phyloP scores from a whole-genome alignment of 2,113 vertebrate genomes.

The Trogon surrucura region DNA sequence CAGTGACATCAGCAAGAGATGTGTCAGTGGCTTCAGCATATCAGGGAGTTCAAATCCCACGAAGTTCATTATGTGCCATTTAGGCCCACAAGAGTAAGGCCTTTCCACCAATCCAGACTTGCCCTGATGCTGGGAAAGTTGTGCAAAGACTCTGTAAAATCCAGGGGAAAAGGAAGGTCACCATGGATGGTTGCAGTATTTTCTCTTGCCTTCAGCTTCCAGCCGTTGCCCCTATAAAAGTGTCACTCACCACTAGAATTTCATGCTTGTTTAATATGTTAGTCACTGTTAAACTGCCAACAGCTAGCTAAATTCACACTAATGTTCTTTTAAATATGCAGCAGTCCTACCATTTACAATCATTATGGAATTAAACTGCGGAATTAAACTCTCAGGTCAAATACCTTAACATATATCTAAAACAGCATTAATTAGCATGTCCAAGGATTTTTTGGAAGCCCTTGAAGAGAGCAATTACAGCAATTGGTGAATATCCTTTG shows the following conservation, averaged over 20 bases:
- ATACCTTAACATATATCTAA: slow-evolving; percentile 61
- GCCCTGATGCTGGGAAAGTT: neutral
- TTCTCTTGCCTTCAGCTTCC: slow-evolving; percentile 25
- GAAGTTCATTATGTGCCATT: neutral
- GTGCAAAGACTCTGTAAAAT: neutral
- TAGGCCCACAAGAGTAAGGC: neutral
- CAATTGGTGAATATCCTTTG: slow-evolving; percentile 65
- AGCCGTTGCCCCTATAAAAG: slow-evolving; percentile 39
- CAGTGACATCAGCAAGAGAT: neutral
- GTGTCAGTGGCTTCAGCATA: neutral
- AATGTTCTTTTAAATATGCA: slow-evolving; percentile 57
- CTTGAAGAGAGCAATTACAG: slow-evolving; percentile 62
- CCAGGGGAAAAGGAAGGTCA: slow-evolving; percentile 22
- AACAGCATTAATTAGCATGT: slow-evolving; percentile 62
- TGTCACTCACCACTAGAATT: slow-evolving; percentile 59
- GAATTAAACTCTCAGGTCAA: slow-evolving; percentile 66
- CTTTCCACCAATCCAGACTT: neutral
- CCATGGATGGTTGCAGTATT: slow-evolving; percentile 4
- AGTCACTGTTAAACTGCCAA: slow-evolving; percentile 59
- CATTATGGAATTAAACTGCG: slow-evolving; percentile 55
- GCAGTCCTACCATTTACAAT: slow-evolving; percentile 53
- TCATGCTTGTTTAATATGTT: slow-evolving; percentile 69
- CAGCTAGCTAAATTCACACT: slow-evolving; percentile 58
- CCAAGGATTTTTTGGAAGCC: slow-evolving; percentile 66
- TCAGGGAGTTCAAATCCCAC: neutral